These are phyloP conservation scores for Crematogaster levior DNA, from an alignment of 2,888 invertebrate species.

Conservation along the genomic window DNA sequence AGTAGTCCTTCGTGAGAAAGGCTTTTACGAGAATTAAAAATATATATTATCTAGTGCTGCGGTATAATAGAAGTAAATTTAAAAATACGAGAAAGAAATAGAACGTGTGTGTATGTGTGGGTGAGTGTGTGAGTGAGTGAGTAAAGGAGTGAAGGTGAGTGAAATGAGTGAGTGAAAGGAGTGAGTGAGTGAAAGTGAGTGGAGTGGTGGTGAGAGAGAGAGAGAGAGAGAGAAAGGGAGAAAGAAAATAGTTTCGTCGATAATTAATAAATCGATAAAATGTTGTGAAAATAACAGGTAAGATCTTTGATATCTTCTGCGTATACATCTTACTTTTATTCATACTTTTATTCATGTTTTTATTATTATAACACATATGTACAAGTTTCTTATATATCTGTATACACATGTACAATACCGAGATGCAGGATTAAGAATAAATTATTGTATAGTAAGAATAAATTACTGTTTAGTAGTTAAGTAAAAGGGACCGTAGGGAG, in stretches of 20 bases:
- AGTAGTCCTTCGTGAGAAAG: neutral
- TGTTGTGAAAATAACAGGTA: neutral
- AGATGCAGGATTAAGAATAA: too few relatives aligned
- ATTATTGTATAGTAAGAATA: neutral
- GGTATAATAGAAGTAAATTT: slow-evolving; percentile 4
- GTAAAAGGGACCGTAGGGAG: slow-evolving; percentile 21
- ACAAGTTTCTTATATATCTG: slow-evolving; percentile 9
- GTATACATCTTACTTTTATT: neutral
- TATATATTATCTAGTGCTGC: neutral
- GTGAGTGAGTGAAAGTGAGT: too few relatives aligned
- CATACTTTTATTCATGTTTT: too few relatives aligned
- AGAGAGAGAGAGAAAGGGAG: neutral
- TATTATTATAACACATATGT: neutral
- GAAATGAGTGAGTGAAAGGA: too few relatives aligned
- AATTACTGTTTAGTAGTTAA: slow-evolving; percentile 35
- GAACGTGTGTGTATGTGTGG: too few relatives aligned
- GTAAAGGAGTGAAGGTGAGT: neutral
- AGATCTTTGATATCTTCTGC: neutral
- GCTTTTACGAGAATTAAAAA: slow-evolving; percentile 32
- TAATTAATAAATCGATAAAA: neutral
- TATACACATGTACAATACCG: slow-evolving; percentile 35
- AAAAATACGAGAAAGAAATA: slow-evolving; percentile 3
- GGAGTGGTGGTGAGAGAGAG: neutral
- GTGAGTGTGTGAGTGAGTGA: neutral
- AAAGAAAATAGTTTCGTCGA: neutral